Conservation (phyloP, 1,140 invertebrate genomes). For the Adoxophyes honmai region DNA sequence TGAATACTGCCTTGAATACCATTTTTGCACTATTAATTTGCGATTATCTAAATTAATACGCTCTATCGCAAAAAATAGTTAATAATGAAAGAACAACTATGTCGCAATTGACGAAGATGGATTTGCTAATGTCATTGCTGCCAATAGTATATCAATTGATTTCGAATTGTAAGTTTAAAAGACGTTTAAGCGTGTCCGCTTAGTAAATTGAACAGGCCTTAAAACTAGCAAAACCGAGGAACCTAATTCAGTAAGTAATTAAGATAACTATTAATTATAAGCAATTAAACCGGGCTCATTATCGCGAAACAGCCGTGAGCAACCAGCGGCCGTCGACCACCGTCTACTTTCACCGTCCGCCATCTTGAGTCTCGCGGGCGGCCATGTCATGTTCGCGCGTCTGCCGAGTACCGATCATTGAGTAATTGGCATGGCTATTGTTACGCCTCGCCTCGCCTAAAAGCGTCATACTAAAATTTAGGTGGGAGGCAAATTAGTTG, state of each 20-base stretch:
- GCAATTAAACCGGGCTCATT: conserved; percentile 23
- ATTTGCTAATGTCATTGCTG: too few relatives aligned
- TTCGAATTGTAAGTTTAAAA: too few relatives aligned
- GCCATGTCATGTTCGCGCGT: conserved; percentile 48
- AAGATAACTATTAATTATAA: conserved; percentile 14
- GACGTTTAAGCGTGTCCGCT: too few relatives aligned
- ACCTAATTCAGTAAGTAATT: neutral
- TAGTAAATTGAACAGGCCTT: too few relatives aligned
- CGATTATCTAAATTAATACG: too few relatives aligned
- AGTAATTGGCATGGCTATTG: conserved; percentile 59
- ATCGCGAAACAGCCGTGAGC: neutral
- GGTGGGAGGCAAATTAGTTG: neutral
- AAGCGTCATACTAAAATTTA: conserved; percentile 28
- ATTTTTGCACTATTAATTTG: too few relatives aligned
- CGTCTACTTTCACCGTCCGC: conserved; percentile 67
- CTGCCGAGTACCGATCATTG: conserved; percentile 37
- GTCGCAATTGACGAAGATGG: too few relatives aligned
- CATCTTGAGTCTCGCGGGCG: conserved; percentile 42
- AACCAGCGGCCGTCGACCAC: conserved; percentile 32
- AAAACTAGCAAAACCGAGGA: too few relatives aligned
- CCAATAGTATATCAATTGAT: too few relatives aligned
- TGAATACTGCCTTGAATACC: too few relatives aligned
- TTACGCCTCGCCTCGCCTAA: conserved; percentile 31
- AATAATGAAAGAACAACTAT: too few relatives aligned
- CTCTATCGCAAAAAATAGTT: too few relatives aligned